Evolutionary conservation across 2,888 invertebrate genomes (phyloP), one percentile per base, ranked within the genome.

Genomic region (Eustalomyia histrio): DNA sequence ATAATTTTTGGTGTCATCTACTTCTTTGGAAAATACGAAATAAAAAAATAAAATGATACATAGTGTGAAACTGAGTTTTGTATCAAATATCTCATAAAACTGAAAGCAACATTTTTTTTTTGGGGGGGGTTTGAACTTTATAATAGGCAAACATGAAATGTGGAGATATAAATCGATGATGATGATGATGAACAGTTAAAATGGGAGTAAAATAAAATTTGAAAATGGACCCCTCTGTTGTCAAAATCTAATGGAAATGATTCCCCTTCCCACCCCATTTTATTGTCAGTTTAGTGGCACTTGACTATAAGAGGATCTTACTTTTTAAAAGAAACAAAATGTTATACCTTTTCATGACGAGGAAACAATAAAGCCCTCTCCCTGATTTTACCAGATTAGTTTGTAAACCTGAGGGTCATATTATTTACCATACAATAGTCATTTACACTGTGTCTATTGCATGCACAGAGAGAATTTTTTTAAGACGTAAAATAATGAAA

Each of bases 31-130:
- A 17, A 29, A 50, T 24, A 29, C 7, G 7, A 29, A 29, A 53
- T 21, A 53, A 29, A 35, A 47, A 33, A 35, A 53, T 21, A 53
- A 29, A 35, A 47, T 71, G 53, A 24, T 52, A 57, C 29, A 47
- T 24, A 60, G 67, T 67, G 61, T 74, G 57, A 78, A 63, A 69
- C 39, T 57, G n/a, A 55, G 10, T 55, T n/a, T 61, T n/a, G 52
- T 74, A 65, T 81, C 61, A 63, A 63, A 71, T 81, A 71, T 71
- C 74, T 29, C 65, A 72, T 60, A 67, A 61, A 71, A 24, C 24
- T 58, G 12, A 69, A 69, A 63, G 50, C 69, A 29, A 18, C 16
- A 10, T 5, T 18, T 12, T 24, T 47, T 61, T 16, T 5, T 29
- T 12, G 1, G n/a, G n/a, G n/a, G n/a, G n/a, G 7, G 17, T 47